phyloP scores from a whole-genome alignment of 2,797 vertebrate species.

The Periophthalmus magnuspinnatus region DNA sequence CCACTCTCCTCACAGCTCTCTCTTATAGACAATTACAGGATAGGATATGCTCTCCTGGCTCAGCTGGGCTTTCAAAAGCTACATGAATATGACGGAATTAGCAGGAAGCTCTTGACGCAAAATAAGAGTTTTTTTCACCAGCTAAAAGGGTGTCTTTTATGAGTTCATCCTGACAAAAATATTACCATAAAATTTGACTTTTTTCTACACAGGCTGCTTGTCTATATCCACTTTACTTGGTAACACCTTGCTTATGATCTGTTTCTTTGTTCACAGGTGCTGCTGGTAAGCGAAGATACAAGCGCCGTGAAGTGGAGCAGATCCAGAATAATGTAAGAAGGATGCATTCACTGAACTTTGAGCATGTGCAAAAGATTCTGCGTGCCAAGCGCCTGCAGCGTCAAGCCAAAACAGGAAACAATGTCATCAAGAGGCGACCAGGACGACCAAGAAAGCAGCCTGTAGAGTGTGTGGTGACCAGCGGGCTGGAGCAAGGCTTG shows the following conservation, averaged over 20 bases:
- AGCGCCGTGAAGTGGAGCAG: conserved; percentile 91
- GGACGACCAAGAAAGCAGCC: conserved; percentile 93
- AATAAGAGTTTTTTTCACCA: conserved; percentile 45
- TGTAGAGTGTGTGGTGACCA: conserved; percentile 51
- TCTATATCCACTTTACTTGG: conserved; percentile 37
- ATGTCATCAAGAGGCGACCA: conserved; percentile 92
- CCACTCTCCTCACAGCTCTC: conserved; percentile 62
- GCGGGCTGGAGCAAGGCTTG: conserved; percentile 43
- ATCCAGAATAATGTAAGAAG: conserved; percentile 93
- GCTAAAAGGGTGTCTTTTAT: conserved; percentile 55
- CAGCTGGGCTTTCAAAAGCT: conserved; percentile 81
- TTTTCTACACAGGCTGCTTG: conserved; percentile 21
- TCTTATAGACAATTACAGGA: conserved; percentile 75
- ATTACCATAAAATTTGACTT: conserved; percentile 25
- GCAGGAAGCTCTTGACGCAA: conserved; percentile 73
- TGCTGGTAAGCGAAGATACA: conserved; percentile 88
- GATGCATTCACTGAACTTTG: conserved; percentile 95
- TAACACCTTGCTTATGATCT: conserved; percentile 32
- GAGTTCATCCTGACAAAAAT: conserved; percentile 45
- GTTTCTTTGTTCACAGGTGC: conserved; percentile 67
- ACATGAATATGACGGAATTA: conserved; percentile 76
- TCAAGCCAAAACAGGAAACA: conserved; percentile 99
- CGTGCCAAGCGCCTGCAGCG: conserved; percentile 98
- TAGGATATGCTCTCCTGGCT: conserved; percentile 76
- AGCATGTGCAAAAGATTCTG: conserved; percentile 98